Percentiles rank a stretch among this genome's conserved stretches.
Conservation (phyloP, 2,797 vertebrate genomes). For the Serranus cabrilla region DNA sequence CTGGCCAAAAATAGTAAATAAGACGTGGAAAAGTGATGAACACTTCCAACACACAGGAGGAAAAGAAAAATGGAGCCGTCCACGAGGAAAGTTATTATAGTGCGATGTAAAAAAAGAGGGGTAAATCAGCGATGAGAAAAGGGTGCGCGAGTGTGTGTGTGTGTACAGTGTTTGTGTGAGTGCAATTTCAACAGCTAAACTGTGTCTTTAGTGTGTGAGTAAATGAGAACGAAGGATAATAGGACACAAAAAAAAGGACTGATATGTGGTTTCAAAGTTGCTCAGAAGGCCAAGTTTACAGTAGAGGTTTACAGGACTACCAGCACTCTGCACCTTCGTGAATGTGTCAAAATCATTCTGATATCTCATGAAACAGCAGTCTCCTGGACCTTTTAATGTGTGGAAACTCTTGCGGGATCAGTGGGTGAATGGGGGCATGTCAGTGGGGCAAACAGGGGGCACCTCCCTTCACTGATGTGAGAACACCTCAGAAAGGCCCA, state of each 20-base stretch:
- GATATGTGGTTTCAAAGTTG: conserved; percentile 47
- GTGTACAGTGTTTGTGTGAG: conserved; percentile 30
- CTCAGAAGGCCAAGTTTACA: conserved; percentile 70
- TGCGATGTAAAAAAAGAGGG: conserved; percentile 46
- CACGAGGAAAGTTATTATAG: conserved; percentile 44
- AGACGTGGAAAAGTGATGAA: conserved; percentile 56
- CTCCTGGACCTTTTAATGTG: conserved; percentile 23
- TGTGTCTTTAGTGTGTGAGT: conserved; percentile 35
- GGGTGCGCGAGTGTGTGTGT: conserved; percentile 23
- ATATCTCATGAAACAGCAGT: conserved; percentile 12
- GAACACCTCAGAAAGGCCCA: conserved; percentile 4
- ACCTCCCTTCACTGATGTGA: conserved; percentile 7
- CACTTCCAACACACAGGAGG: conserved; percentile 47
- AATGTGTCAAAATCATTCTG: conserved; percentile 8
- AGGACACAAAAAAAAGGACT: conserved; percentile 37
- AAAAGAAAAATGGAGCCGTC: conserved; percentile 49
- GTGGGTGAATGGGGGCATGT: conserved; percentile 8
- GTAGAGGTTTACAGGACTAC: conserved; percentile 74
- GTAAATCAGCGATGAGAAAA: conserved; percentile 34
- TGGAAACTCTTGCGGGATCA: conserved; percentile 26
- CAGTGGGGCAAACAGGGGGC: conserved; percentile 7
- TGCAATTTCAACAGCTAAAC: conserved; percentile 12
- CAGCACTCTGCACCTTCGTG: conserved; percentile 25
- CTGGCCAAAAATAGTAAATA: conserved; percentile 52
- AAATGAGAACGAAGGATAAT: conserved; percentile 49